Evolutionary conservation across 2,888 invertebrate genomes (phyloP).

Genomic region (Cheilosia grossa): DNA sequence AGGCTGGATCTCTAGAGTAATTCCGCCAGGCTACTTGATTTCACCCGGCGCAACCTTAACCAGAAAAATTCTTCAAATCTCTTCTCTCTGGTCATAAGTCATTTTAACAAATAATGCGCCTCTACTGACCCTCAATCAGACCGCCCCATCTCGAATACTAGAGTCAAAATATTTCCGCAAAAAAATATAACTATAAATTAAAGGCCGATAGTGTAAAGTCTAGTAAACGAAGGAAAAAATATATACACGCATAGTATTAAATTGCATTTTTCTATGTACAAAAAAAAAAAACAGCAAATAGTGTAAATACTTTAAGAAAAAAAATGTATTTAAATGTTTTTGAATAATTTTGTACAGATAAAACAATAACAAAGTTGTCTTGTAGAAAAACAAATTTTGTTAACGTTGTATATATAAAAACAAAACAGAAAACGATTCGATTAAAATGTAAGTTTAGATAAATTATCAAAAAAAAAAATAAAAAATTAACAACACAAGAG

Average conservation of each 20-base stretch:
- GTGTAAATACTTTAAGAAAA: conserved; percentile 24
- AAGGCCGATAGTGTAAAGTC: not conserved
- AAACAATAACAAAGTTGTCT: conserved; percentile 25
- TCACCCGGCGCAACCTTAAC: too few relatives aligned
- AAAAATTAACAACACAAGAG: conserved; percentile 45
- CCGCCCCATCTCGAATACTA: conserved; percentile 17
- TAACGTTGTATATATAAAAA: conserved; percentile 53
- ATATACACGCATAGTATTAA: conserved; percentile 1
- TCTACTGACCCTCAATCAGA: conserved; percentile 16
- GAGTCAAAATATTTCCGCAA: conserved; percentile 19
- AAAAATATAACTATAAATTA: conserved; percentile 7
- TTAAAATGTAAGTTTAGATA: conserved; percentile 51
- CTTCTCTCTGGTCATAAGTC: too few relatives aligned
- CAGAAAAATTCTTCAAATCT: too few relatives aligned
- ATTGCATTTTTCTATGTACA: conserved; percentile 27
- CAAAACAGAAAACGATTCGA: conserved; percentile 38
- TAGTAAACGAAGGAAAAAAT: not conserved
- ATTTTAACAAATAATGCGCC: not conserved
- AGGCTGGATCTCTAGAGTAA: too few relatives aligned
- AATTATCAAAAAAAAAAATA: conserved; percentile 29
- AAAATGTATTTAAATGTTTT: conserved; percentile 29
- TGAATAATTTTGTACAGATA: conserved; percentile 47
- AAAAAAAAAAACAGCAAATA: conserved; percentile 17
- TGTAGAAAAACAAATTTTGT: conserved; percentile 25
- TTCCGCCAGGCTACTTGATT: too few relatives aligned